Percentiles rank a stretch among this genome's conserved stretches.
These are phyloP conservation scores for Gymnodraco acuticeps DNA, from an alignment of 2,797 vertebrate species.

Conservation along the genomic window DNA sequence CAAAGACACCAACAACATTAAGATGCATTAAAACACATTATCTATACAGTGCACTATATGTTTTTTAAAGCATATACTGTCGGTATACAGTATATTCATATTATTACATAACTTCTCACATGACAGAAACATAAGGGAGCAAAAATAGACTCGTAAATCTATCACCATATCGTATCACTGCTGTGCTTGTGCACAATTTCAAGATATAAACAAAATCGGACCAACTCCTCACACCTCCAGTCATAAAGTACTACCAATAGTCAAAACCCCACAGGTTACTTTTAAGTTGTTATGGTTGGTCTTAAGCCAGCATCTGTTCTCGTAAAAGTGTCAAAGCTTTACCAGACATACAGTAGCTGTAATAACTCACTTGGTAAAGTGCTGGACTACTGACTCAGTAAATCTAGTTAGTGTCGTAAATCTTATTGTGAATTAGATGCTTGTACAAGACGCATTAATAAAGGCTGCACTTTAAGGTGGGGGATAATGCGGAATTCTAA, in stretches of 20 bases:
- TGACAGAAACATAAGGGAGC: not conserved
- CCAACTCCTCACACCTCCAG: not conserved
- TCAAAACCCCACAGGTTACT: not conserved
- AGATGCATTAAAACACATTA: not conserved
- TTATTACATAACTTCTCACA: not conserved
- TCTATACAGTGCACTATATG: not conserved
- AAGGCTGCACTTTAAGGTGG: not conserved
- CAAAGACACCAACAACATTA: not conserved
- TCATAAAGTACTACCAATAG: not conserved
- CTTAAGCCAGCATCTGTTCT: not conserved
- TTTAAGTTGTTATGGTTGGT: not conserved
- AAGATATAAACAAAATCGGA: not conserved
- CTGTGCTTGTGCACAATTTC: not conserved
- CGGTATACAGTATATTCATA: not conserved
- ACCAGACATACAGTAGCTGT: too few species aligned
- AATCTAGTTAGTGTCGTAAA: not conserved
- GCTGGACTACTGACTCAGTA: not conserved
- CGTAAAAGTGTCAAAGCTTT: not conserved
- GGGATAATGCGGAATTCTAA: not conserved
- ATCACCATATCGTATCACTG: not conserved
- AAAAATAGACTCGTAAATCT: not conserved
- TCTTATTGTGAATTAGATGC: not conserved
- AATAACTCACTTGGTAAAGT: not conserved
- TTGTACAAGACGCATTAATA: not conserved
- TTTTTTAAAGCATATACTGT: not conserved